phyloP scores from a whole-genome alignment of 2,113 vertebrate species.

The Grus americana region DNA sequence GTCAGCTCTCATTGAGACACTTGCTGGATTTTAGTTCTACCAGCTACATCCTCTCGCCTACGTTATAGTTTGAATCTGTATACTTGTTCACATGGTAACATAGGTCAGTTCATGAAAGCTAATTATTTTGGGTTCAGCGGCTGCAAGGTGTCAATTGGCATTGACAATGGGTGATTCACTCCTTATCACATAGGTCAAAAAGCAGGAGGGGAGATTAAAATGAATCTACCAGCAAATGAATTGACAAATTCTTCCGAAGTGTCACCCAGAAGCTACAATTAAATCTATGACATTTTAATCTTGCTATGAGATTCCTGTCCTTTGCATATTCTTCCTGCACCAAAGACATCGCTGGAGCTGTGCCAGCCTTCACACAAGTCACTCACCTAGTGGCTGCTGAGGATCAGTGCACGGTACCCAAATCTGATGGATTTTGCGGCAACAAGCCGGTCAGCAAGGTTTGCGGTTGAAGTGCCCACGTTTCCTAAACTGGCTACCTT shows the following conservation, averaged over 20 bases:
- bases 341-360: not conserved
- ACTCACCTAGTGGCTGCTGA: not conserved
- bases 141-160: not conserved
- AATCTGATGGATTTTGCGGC: not conserved
- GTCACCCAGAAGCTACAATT: not conserved
- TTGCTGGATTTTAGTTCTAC: not conserved
- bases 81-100: not conserved
- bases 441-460: not conserved
- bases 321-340: not conserved
- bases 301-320: not conserved
- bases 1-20: not conserved
- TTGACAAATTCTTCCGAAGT: not conserved
- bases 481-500: not conserved
- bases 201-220: not conserved
- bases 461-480: not conserved
- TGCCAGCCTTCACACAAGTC: fast-evolving
- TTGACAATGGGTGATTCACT: not conserved
- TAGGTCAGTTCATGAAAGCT: not conserved
- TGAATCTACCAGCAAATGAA: not conserved
- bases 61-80: not conserved
- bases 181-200: not conserved
- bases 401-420: not conserved
- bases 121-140: not conserved
- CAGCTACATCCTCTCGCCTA: not conserved
- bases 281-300: not conserved